Conservation (phyloP, 2,113 vertebrate species). For the Scatophagus argus region DNA sequence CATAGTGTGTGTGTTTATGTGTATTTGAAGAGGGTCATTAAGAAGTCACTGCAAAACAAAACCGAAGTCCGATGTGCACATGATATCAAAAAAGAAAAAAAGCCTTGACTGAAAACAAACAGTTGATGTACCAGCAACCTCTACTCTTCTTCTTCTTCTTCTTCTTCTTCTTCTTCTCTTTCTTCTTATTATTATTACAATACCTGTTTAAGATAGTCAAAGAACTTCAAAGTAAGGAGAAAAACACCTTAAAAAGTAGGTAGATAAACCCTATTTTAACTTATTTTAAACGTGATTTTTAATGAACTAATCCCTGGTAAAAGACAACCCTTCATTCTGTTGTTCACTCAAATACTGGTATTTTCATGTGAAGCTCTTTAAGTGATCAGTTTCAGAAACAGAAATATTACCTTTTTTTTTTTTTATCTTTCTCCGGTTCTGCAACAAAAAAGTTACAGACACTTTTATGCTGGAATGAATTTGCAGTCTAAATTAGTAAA, state of each 20-base stretch:
- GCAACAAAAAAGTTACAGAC: background rate
- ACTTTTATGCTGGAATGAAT: background rate
- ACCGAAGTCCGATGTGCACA: background rate
- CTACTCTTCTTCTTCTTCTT: no score
- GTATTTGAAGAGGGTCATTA: background rate
- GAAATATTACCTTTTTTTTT: background rate
- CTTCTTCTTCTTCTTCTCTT: no score
- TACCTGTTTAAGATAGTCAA: no score
- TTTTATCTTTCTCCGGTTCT: background rate
- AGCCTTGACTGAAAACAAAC: background rate
- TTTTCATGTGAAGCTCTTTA: background rate
- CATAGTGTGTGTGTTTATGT: background rate
- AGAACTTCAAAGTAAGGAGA: no score
- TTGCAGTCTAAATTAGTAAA: background rate
- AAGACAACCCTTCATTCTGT: no score
- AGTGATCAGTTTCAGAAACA: background rate
- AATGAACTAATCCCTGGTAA: no score
- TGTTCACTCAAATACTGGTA: background rate
- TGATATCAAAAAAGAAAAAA: background rate
- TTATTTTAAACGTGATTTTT: no score
- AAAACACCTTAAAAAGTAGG: no score
- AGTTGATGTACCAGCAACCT: no score
- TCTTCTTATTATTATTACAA: no score
- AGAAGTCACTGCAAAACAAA: conserved; percentile 5
- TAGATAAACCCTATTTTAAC: no score